Evolutionary conservation across 2,113 vertebrate genomes (phyloP), one percentile per base, ranked within the genome.

Genomic region (Tenebrosternarchus preto): DNA sequence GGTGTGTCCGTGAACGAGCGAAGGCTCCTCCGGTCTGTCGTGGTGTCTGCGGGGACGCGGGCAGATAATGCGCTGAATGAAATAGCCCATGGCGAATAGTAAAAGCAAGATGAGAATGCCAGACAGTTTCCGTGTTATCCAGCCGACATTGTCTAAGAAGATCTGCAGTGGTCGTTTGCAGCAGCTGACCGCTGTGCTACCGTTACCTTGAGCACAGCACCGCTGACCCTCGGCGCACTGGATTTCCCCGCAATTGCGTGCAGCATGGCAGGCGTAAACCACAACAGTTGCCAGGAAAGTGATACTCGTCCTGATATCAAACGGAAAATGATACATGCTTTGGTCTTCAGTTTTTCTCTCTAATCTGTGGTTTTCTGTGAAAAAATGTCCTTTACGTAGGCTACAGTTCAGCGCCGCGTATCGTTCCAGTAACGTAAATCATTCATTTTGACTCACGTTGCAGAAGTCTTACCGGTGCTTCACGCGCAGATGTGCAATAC

Each of bases 71-170:
- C 95, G 91, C 91, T 97, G 96, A 84, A 97, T 92, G 88, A 96
- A 96, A 90, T 96, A 97, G 77, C 96, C 96, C 92, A 96, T 94
- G 84, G 95, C 95, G 78, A 96, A 97, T 69, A 97, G 94, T 73
- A 96, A 92, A 4, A 96, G 82, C 82, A 97, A 91, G 87, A 97
- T 96, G 50, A 96, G 92, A 80, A 97, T 93, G 77, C 96, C 96
- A 1, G 95, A 97, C 57, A 97, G 94, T 89, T 95, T 96, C 71
- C 95, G 91, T 59, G 95, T 94, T 29, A 96, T 90, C 95, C 95
- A 96, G 89, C 95, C 93, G 31, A 95, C 93, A 82, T 93, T 95
- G 92, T 95, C 94, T 77, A 95, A 93, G 88, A 97, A 95, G 25
- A 94, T 88, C 88, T 95, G 94, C 68, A 93, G 92, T 25, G 95